These are phyloP conservation scores for Psilanteris sp. DNA, from an alignment of 1,140 invertebrate genomes.

Conservation along the genomic window DNA sequence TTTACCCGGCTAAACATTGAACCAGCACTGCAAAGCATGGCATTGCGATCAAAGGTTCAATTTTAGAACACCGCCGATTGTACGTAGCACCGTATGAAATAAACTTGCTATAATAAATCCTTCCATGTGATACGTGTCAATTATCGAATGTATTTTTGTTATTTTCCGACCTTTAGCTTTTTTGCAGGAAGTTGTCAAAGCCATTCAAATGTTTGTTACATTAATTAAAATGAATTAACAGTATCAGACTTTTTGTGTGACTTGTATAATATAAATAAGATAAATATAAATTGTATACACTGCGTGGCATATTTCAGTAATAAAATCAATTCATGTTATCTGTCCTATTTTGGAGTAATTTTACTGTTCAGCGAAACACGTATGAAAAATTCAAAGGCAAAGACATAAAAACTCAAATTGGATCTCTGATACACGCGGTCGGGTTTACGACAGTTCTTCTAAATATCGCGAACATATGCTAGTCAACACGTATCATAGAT, in stretches of 20 bases:
- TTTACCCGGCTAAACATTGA: conserved; percentile 25
- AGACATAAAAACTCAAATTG: conserved; percentile 25
- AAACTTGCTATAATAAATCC: conserved; percentile 20
- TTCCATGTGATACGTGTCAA: background rate
- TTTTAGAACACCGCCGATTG: conserved; percentile 11
- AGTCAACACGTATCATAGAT: conserved; percentile 17
- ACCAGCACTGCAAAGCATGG: conserved; percentile 8
- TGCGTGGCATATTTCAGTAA: conserved; percentile 1
- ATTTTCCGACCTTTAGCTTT: too few relatives aligned
- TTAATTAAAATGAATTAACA: too few relatives aligned
- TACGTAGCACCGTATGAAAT: conserved; percentile 5
- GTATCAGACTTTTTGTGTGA: too few relatives aligned
- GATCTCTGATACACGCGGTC: conserved; percentile 20
- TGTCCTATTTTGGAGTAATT: conserved; percentile 2
- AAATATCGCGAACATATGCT: conserved; percentile 30
- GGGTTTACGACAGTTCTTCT: conserved; percentile 33
- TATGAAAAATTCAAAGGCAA: conserved; percentile 33
- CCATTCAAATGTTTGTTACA: too few relatives aligned
- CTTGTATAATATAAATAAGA: background rate
- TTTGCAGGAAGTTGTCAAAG: too few relatives aligned
- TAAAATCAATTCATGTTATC: conserved; percentile 7
- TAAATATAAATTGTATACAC: conserved; percentile 7
- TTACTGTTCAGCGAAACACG: conserved; percentile 19
- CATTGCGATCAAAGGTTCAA: conserved; percentile 13
- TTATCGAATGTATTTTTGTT: background rate